phyloP scores from a whole-genome alignment of 1,140 invertebrate genomes.

The Thalassaphorura encarpata region DNA sequence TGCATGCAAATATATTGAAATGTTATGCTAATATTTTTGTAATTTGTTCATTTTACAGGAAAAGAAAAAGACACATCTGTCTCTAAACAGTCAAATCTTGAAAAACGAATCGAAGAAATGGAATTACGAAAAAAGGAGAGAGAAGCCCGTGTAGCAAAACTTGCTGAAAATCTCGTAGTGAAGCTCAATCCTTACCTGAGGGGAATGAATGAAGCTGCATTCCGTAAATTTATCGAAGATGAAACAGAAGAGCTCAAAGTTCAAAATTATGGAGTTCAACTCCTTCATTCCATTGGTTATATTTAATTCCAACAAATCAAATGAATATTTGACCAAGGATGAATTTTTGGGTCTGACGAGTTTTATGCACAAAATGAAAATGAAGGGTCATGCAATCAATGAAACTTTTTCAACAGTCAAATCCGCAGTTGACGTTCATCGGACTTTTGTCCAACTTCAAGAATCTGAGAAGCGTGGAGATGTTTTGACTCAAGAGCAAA shows the following conservation, averaged over 20 bases:
- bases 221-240: slow-evolving; percentile 15
- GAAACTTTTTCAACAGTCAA: slow-evolving; percentile 28
- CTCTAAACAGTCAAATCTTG: slow-evolving; percentile 20
- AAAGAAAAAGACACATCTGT: slow-evolving; percentile 4
- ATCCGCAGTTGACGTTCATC: slow-evolving; percentile 31
- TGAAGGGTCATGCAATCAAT: slow-evolving; percentile 29
- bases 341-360: slow-evolving; percentile 27
- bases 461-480: slow-evolving; percentile 30
- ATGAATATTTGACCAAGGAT: slow-evolving; percentile 29
- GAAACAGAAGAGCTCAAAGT: slow-evolving; percentile 32
- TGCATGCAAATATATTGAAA: no score
- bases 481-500: slow-evolving; percentile 15
- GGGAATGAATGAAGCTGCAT: slow-evolving; percentile 5
- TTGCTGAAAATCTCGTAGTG: slow-evolving; percentile 27
- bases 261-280: slow-evolving; percentile 29
- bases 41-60: no score
- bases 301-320: slow-evolving; percentile 29
- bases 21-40: no score
- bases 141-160: slow-evolving; percentile 25
- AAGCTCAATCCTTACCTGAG: slow-evolving; percentile 23
- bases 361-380: slow-evolving; percentile 28
- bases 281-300: slow-evolving; percentile 30
- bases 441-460: slow-evolving; percentile 28
- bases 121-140: slow-evolving; percentile 26
- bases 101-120: slow-evolving; percentile 23